Conservation (phyloP, 1,140 invertebrate genomes). For the Adelges cooleyi region DNA sequence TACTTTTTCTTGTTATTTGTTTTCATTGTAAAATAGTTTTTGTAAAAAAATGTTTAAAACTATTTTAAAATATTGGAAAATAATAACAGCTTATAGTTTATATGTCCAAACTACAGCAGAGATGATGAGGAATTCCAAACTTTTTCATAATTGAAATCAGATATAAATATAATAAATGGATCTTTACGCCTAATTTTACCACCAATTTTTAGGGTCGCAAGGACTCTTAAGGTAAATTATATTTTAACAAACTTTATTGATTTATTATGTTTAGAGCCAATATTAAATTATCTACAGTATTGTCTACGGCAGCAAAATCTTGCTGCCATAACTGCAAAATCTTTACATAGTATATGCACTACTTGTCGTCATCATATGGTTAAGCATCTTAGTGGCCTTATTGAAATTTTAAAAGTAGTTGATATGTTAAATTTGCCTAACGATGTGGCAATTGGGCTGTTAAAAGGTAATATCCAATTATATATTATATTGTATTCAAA, state of each 20-base stretch:
- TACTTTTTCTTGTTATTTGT: no score
- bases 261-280: constrained; percentile 46
- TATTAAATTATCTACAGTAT: constrained; percentile 64
- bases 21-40: no score
- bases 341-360: constrained; percentile 62
- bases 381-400: constrained; percentile 63
- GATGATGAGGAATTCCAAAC: no score
- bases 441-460: constrained; percentile 65
- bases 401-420: constrained; percentile 50
- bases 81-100: no score
- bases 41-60: no score
- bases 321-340: constrained; percentile 61
- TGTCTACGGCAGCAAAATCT: constrained; percentile 62
- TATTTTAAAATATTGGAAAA: no score
- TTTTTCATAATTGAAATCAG: no score
- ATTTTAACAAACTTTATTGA: constrained; percentile 2
- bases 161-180: no score
- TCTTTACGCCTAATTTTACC: no score
- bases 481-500: background rate
- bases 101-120: no score
- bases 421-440: constrained; percentile 68
- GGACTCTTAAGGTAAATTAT: no score
- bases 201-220: no score
- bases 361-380: constrained; percentile 69
- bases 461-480: constrained; percentile 55